Conservation (phyloP, 2,888 invertebrate genomes). For the Hypomecis atomaria region DNA sequence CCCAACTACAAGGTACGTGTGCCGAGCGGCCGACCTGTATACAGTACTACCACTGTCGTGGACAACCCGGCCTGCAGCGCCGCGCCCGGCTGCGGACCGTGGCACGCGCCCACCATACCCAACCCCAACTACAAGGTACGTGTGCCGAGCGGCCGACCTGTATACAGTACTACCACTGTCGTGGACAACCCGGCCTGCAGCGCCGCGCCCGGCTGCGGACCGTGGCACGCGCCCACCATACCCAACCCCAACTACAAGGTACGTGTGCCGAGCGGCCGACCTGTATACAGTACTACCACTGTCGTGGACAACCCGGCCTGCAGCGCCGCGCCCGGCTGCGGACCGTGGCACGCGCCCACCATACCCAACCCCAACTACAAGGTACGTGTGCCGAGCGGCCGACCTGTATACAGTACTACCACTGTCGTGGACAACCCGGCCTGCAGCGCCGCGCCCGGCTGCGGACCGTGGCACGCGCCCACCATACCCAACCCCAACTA, state of each 20-base stretch:
- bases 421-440: conserved; percentile 88
- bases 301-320: conserved; percentile 92
- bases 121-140: conserved; percentile 94
- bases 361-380: conserved; percentile 96
- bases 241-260: conserved; percentile 95
- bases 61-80: conserved; percentile 93
- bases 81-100: conserved; percentile 95
- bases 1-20: conserved; percentile 90
- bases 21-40: no score
- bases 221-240: conserved; percentile 93
- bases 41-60: no score
- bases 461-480: conserved; percentile 95
- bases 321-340: conserved; percentile 93
- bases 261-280: background rate
- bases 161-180: no score
- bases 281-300: no score
- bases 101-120: conserved; percentile 92
- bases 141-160: no score
- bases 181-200: conserved; percentile 93
- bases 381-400: conserved; percentile 51
- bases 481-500: conserved; percentile 94
- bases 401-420: no score
- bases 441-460: conserved; percentile 92
- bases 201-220: conserved; percentile 94
- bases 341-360: conserved; percentile 93